Evolutionary conservation across 2,797 vertebrate species (phyloP), one percentile per base, ranked within the genome.

Genomic region (Xenentodon cancila): DNA sequence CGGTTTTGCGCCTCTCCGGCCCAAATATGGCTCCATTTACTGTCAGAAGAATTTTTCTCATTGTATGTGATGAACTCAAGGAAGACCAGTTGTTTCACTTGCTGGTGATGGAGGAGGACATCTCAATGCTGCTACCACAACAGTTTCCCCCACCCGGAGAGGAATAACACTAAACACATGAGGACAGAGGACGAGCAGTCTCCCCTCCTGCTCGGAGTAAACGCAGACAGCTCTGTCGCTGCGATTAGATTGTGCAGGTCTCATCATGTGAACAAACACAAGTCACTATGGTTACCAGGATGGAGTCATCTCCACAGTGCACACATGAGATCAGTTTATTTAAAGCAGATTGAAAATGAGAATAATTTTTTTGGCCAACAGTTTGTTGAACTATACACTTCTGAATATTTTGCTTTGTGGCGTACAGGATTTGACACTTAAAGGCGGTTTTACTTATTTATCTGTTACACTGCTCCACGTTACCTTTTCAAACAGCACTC

Each of bases 11-110:
- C 13, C 30, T 77, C 56, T 79, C 71, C 18, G 53, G 75, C 47
- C 69, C 46, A 66, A 89, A 85, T 65, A 57, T 77, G 81, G 59
- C 80, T 88, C 77, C 83, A 77, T 67, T 86, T 87, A 80, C 42
- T 84, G 77, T 81, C 76, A 75, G 73, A 67, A 71, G 75, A 84
- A 81, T 88, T 88, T 25, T 84, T 68, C 63, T 75, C 48, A n/a
- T 27, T 17, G 50, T 17, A 7, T 47, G 27, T 73, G 80, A 87
- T 73, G 77, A 81, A 77, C 70, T 82, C 64, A 83, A 75, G 77
- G 43, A 40, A 59, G 77, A 62, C 43, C 30, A n/a, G 53, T 57
- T 7, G 15, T 54, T 71, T 71, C 37, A 16, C 51, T 69, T 9
- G 8, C 55, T 18, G 34, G 56, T n/a, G 61, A 63, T 43, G 55